phyloP scores from a whole-genome alignment of 2,113 vertebrate species.

The Ctenomys sociabilis region DNA sequence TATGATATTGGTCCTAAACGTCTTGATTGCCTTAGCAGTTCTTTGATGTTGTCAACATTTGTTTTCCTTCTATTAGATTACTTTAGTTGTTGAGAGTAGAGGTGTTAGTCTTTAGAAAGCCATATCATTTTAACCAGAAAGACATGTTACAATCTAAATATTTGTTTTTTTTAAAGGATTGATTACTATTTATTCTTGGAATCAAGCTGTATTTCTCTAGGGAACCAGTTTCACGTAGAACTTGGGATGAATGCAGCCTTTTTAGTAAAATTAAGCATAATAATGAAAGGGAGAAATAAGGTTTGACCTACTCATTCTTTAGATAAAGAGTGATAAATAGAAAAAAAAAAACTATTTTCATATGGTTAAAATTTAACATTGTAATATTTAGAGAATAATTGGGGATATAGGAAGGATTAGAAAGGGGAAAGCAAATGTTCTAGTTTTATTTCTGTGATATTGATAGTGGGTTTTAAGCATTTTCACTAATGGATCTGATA shows the following conservation, averaged over 20 bases:
- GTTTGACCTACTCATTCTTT: neutral
- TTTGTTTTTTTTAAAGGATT: neutral
- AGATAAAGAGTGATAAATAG: neutral
- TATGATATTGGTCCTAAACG: neutral
- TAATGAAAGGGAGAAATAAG: neutral
- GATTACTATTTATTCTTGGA: neutral
- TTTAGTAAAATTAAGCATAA: neutral
- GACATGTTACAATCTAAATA: constrained; percentile 12
- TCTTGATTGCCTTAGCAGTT: constrained; percentile 9
- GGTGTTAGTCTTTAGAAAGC: neutral
- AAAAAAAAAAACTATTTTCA: constrained; percentile 30
- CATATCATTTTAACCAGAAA: constrained; percentile 16
- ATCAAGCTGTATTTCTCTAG: constrained; percentile 2
- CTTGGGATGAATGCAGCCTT: neutral
- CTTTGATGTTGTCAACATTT: neutral
- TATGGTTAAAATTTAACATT: neutral
- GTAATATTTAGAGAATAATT: neutral
- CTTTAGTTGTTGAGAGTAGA: constrained; percentile 4
- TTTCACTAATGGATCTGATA: constrained; percentile 10
- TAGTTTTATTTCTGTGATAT: neutral
- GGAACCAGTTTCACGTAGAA: neutral
- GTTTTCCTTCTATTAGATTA: neutral
- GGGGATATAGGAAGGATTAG: neutral
- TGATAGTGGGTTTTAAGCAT: neutral
- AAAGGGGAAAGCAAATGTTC: neutral